Percentiles rank a stretch among this genome's conserved stretches.
These are phyloP conservation scores for Equus przewalskii DNA, from an alignment of 2,113 vertebrate species.

Conservation along the genomic window DNA sequence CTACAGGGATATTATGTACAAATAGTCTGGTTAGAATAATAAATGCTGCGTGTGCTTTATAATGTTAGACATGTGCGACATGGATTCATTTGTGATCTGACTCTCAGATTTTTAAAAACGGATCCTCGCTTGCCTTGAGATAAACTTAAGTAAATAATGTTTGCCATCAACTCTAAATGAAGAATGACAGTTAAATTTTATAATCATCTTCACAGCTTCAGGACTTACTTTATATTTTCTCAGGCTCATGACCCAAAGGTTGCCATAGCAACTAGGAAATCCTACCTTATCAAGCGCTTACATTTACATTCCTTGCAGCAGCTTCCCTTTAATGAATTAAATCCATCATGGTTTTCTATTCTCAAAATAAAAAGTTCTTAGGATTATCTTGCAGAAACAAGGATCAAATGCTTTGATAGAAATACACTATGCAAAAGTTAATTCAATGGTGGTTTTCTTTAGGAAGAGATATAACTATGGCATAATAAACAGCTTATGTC, in stretches of 20 bases:
- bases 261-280: slow-evolving; percentile 95
- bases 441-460: slow-evolving; percentile 88
- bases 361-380: slow-evolving; percentile 92
- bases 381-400: slow-evolving; percentile 92
- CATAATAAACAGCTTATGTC: slow-evolving; percentile 86
- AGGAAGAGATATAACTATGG: slow-evolving; percentile 83
- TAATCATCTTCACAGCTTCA: slow-evolving; percentile 94
- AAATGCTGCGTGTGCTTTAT: slow-evolving; percentile 74
- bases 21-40: slow-evolving; percentile 84
- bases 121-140: slow-evolving; percentile 88
- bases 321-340: slow-evolving; percentile 92
- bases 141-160: slow-evolving; percentile 92
- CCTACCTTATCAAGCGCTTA: slow-evolving; percentile 92
- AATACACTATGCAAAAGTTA: slow-evolving; percentile 89
- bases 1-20: slow-evolving; percentile 82
- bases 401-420: slow-evolving; percentile 92
- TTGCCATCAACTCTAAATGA: slow-evolving; percentile 93
- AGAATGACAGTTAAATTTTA: slow-evolving; percentile 95
- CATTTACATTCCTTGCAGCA: slow-evolving; percentile 92
- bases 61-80: slow-evolving; percentile 76
- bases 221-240: slow-evolving; percentile 92
- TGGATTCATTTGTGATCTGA: slow-evolving; percentile 83
- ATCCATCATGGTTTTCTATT: slow-evolving; percentile 91
- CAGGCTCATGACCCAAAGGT: slow-evolving; percentile 93
- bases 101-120: slow-evolving; percentile 83